These are phyloP conservation scores for Napeogenes inachia DNA, from an alignment of 2,888 invertebrate genomes.

Conservation along the genomic window DNA sequence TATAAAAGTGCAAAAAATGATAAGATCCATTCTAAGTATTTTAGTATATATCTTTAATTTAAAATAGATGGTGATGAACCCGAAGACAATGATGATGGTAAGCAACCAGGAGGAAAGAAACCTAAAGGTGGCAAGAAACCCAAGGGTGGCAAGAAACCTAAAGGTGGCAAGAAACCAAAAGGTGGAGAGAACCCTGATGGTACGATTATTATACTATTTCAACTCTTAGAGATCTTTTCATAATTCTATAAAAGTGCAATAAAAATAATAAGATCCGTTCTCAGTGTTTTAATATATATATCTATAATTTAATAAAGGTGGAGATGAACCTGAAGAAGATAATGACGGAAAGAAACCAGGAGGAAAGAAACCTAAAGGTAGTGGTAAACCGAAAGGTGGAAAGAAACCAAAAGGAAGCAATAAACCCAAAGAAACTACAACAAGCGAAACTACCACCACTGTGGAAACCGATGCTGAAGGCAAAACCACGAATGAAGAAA, in stretches of 20 bases:
- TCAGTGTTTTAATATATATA: no score
- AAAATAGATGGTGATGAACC: neutral
- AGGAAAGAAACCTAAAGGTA: neutral
- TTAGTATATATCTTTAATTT: no score
- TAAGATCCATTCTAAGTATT: neutral
- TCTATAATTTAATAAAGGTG: neutral
- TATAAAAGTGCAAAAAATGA: neutral
- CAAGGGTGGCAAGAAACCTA: neutral
- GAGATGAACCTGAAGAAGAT: neutral
- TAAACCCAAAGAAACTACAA: neutral
- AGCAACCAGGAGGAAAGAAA: neutral
- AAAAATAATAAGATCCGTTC: no score
- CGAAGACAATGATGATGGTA: neutral
- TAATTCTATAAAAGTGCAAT: no score
- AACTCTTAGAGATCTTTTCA: no score
- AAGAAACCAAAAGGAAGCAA: neutral
- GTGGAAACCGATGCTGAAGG: neutral
- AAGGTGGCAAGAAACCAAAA: neutral
- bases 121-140: constrained; percentile 4
- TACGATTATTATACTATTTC: no score
- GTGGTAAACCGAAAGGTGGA: neutral
- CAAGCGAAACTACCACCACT: neutral
- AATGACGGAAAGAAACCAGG: neutral
- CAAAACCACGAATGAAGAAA: neutral
- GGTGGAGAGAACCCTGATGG: neutral